These are phyloP conservation scores for Dipodomys merriami DNA, from an alignment of 2,113 vertebrate species.

Conservation along the genomic window DNA sequence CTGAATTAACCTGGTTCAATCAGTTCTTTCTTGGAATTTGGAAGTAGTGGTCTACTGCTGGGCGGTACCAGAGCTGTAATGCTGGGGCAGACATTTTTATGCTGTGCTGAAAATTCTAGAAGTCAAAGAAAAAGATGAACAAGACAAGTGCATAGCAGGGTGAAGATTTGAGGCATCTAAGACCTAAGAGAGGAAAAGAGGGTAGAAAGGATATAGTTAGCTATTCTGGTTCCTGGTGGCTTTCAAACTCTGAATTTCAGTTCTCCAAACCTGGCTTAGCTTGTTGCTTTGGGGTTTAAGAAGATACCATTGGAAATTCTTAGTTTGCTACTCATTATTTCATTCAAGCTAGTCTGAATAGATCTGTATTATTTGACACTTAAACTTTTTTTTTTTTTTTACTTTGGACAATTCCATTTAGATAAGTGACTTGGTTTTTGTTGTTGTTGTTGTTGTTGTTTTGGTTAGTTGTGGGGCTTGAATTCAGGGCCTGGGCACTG, in stretches of 20 bases:
- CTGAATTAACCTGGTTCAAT: neutral
- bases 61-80: neutral
- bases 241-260: neutral
- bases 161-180: neutral
- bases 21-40: neutral
- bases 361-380: conserved; percentile 37
- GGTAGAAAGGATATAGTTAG: neutral
- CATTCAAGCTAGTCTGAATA: conserved; percentile 1
- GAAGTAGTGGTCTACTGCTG: neutral
- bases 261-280: neutral
- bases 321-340: neutral
- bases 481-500: no score
- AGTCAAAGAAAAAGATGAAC: neutral
- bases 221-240: neutral
- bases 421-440: neutral
- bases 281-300: neutral
- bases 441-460: no score
- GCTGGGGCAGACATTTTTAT: neutral
- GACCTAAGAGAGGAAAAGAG: neutral
- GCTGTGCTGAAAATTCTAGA: neutral
- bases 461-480: no score
- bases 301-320: neutral
- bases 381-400: conserved; percentile 32
- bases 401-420: conserved; percentile 39
- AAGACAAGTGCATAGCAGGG: neutral